A percentile compares a stretch with the other conserved stretches of the same genome.
These are phyloP conservation scores for Leptopilina syphax DNA, from an alignment of 2,888 invertebrate genomes.

Conservation along the genomic window DNA sequence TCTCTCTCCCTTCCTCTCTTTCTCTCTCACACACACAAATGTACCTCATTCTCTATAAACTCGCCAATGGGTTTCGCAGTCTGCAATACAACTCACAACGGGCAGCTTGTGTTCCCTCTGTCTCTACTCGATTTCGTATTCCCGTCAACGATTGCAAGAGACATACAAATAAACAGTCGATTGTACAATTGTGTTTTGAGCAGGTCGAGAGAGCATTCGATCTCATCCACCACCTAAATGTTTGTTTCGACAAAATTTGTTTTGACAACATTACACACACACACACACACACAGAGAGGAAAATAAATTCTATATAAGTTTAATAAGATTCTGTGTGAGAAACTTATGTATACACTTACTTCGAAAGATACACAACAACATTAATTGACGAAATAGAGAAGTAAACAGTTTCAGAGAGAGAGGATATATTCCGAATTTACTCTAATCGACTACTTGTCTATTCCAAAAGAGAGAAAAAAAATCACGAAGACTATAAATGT, in stretches of 20 bases:
- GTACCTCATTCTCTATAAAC: slow-evolving; percentile 46
- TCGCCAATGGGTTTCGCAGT: background rate
- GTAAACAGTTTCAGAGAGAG: background rate
- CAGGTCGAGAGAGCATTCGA: slow-evolving; percentile 25
- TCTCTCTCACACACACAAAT: slow-evolving; percentile 10
- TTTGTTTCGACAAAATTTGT: slow-evolving; percentile 1
- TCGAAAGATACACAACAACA: slow-evolving; percentile 28
- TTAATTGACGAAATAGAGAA: slow-evolving; percentile 13
- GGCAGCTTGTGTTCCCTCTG: slow-evolving; percentile 16
- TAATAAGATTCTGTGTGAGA: background rate
- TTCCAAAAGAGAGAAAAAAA: too few species aligned
- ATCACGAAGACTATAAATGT: too few species aligned
- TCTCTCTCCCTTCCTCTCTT: too few species aligned
- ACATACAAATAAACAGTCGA: slow-evolving; percentile 41
- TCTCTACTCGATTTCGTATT: slow-evolving; percentile 28
- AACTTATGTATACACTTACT: background rate
- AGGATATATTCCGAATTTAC: background rate
- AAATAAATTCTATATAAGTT: background rate
- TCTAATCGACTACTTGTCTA: too few species aligned
- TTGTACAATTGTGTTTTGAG: slow-evolving; percentile 37
- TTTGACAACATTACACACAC: too few species aligned
- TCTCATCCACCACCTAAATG: slow-evolving; percentile 8
- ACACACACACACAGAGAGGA: too few species aligned
- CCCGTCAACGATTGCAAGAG: slow-evolving; percentile 32
- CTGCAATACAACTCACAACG: background rate